Base-by-base conservation (phyloP, 2,888 invertebrate species). In the Dasypogon diadema region DNA sequence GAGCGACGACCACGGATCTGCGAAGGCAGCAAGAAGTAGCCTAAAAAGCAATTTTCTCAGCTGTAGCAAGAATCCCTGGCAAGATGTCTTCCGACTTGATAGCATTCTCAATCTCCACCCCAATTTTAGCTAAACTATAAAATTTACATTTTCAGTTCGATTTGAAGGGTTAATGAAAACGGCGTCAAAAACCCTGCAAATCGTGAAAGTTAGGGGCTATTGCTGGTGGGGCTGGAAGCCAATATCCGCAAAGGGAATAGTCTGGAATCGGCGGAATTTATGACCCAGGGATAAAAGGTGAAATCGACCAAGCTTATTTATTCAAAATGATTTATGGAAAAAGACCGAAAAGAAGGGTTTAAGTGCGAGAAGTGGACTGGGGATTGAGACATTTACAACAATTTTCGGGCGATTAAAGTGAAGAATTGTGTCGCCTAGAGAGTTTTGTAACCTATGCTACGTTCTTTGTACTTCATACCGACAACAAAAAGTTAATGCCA, bases 101-200 rank as follows among this genome's bases (percentile, higher is more conserved):
- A 60, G 37, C 26, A 16, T 58, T 56, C 18, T n/a, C 16, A 24
- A 16, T 16, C 18, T 58, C 26, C 34, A 16, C 12, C 26, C 37
- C 60, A 60, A 60, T 60, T 60, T 60, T 8, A 37, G 14, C 2
- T 37, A 60, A 60, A 60, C 60, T 60, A 60, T 60, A 60, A 60
- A 60, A 60, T 60, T 37, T 42, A 34, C 37, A 37, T 60, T 60
- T 60, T 21, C 21, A 18, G 18, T 60, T 60, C 60, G 60, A 60
- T 60, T 21, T 37, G 34, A 37, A 60, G 34, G 26, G 37, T 37
- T 60, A 60, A 60, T 60, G 60, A 37, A 60, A 42, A 60, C 37
- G 37, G 37, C 37, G 34, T 60, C 60, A 21, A 21, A 34, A 37
- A 60, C 60, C 34, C 21, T 37, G 37, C 34, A 37, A 42, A 37